Conservation (phyloP, 2,113 vertebrate species). For the Pogona vitticeps region DNA sequence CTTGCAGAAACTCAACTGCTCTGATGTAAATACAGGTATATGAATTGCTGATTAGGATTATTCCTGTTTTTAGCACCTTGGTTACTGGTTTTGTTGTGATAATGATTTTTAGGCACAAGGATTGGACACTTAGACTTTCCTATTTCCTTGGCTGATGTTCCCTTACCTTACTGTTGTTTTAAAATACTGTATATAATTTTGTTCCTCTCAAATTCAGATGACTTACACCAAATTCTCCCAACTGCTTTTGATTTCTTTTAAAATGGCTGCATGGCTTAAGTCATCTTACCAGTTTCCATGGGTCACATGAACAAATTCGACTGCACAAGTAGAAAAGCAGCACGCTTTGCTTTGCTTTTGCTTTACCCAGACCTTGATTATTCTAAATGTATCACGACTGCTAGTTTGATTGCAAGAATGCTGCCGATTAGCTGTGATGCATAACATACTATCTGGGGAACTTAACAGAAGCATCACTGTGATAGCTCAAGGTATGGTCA, state of each 20-base stretch:
- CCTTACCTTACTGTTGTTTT: background rate
- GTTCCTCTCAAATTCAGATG: conserved; percentile 44
- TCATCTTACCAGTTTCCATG: conserved; percentile 12
- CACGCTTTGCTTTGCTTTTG: too few relatives aligned
- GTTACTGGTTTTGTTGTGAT: conserved; percentile 68
- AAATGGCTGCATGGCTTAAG: conserved; percentile 1
- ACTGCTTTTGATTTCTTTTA: background rate
- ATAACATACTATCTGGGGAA: conserved; percentile 44
- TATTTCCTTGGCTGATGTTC: conserved; percentile 55
- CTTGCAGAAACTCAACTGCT: conserved; percentile 61
- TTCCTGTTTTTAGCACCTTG: conserved; percentile 73
- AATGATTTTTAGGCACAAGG: conserved; percentile 72
- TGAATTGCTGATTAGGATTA: conserved; percentile 59
- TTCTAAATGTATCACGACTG: conserved; percentile 74
- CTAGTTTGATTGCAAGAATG: conserved; percentile 70
- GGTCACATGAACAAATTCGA: background rate
- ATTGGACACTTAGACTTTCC: conserved; percentile 61
- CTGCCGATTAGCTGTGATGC: conserved; percentile 54
- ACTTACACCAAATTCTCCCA: conserved; percentile 39
- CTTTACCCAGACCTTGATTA: conserved; percentile 53
- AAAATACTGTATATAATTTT: conserved; percentile 17
- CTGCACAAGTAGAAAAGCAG: conserved; percentile 47
- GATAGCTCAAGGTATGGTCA: conserved; percentile 26
- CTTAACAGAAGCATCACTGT: conserved; percentile 12
- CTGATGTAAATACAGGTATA: conserved; percentile 58